Conservation (phyloP, 1,140 invertebrate genomes). For the Bombus affinis region DNA sequence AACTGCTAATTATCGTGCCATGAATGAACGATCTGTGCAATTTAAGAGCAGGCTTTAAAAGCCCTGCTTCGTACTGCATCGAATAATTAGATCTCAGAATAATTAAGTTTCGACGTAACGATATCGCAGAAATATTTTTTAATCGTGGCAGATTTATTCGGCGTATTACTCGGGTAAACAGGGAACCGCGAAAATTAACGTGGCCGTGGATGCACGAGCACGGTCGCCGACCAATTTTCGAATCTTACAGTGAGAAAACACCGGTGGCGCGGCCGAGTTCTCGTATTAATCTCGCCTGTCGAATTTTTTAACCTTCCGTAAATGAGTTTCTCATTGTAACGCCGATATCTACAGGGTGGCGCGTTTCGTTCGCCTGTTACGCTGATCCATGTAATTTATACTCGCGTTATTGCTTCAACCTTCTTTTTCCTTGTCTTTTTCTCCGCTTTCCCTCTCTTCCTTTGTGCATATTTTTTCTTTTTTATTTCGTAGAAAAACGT, state of each 20-base stretch:
- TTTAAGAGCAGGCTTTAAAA: neutral
- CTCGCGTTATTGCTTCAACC: neutral
- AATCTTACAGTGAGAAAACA: neutral
- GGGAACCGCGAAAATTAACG: neutral
- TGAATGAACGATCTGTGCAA: too few species aligned
- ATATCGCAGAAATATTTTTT: neutral
- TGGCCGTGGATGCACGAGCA: neutral
- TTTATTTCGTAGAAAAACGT: neutral
- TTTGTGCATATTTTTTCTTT: neutral
- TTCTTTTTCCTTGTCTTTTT: neutral
- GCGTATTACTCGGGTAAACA: neutral
- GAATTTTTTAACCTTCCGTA: neutral
- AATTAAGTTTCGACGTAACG: neutral
- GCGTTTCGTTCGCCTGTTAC: neutral
- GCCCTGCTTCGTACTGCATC: too few species aligned
- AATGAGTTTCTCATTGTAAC: slow-evolving; percentile 20
- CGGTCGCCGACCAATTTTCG: slow-evolving; percentile 5
- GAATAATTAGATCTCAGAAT: neutral
- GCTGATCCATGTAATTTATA: neutral
- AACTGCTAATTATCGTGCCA: too few species aligned
- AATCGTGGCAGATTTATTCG: neutral
- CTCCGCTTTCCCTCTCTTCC: neutral
- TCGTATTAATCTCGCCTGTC: neutral
- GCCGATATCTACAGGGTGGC: neutral
- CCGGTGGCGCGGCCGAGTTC: neutral